Evolutionary conservation across 2,888 invertebrate genomes (phyloP), one percentile per base, ranked within the genome.

Genomic region (Synanthedon vespiformis): DNA sequence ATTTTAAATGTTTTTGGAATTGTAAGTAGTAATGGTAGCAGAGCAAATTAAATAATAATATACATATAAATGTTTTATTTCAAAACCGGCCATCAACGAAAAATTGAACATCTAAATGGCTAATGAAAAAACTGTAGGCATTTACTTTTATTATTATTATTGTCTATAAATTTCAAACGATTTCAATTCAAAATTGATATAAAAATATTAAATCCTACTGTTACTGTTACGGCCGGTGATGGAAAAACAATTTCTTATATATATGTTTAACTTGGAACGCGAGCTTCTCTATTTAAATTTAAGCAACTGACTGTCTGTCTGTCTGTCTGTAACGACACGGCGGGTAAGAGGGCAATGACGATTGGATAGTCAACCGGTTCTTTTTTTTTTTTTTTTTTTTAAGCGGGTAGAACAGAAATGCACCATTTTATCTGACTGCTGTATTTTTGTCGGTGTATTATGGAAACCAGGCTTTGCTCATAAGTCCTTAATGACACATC

Each of bases 401-500:
- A 34, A 22, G 34, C 34, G 34, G 51, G 40, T 51, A 49, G 50
- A 50, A 27, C 50, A 18, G 63, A 68, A 68, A 66, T 66, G 69
- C 67, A 67, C 65, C 58, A 22, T 5, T 3, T 18, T 1, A 60
- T 70, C 64, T 65, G 71, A 68, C 65, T 56, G 59, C 56, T 57
- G 63, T 58, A 61, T 57, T 58, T 54, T 61, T 57, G 64, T 60
- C 66, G 8, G 64, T 66, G 62, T 73, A 63, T 65, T 76, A 72
- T 68, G 2, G 70, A 61, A 74, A 72, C 75, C 74, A 67, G 76
- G 77, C 79, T 79, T 80, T 68, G 74, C 74, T 79, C 75, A 77
- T 67, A 76, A 84, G 84, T 84, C 83, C 80, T 68, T 80, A 78
- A 70, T 71, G 77, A 81, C 85, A 85, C 84, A 79, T 84, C 85